Evolutionary conservation across 2,888 invertebrate species (phyloP).

Genomic region (Tetragonisca angustula): DNA sequence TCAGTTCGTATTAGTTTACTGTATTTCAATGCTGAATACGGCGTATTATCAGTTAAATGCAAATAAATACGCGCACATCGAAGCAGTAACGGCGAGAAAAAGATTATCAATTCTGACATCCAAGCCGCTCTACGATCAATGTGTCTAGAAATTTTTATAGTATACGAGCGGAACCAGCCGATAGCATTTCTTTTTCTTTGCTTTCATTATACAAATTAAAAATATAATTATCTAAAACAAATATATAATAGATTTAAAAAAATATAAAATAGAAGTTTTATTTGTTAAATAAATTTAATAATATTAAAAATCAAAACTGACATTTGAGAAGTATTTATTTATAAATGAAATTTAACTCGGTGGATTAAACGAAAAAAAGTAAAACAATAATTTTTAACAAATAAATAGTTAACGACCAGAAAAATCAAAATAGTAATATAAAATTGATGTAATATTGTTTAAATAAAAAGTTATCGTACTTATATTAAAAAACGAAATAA

Average conservation of each 20-base stretch:
- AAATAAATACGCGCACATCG: slow-evolving; percentile 61
- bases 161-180: slow-evolving; percentile 51
- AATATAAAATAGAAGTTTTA: neutral
- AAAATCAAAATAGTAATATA: slow-evolving; percentile 11
- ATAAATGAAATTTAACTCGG: neutral
- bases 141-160: slow-evolving; percentile 53
- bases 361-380: neutral
- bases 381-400: slow-evolving; percentile 17
- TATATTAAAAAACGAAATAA: neutral
- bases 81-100: slow-evolving; percentile 56
- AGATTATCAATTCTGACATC: slow-evolving; percentile 45
- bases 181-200: slow-evolving; percentile 47
- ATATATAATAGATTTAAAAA: neutral
- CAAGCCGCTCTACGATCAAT: slow-evolving; percentile 54
- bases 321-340: neutral
- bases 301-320: neutral
- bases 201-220: slow-evolving; percentile 5
- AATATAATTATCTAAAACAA: slow-evolving; percentile 11
- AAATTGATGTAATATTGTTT: slow-evolving; percentile 25
- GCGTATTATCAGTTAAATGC: slow-evolving; percentile 61
- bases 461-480: neutral
- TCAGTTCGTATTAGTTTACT: slow-evolving; percentile 56
- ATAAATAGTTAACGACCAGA: slow-evolving; percentile 20
- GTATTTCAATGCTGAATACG: slow-evolving; percentile 65
- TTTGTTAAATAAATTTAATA: slow-evolving; percentile 2